These are phyloP conservation scores for Neodiprion virginianus DNA, from an alignment of 1,140 invertebrate genomes.

Conservation along the genomic window DNA sequence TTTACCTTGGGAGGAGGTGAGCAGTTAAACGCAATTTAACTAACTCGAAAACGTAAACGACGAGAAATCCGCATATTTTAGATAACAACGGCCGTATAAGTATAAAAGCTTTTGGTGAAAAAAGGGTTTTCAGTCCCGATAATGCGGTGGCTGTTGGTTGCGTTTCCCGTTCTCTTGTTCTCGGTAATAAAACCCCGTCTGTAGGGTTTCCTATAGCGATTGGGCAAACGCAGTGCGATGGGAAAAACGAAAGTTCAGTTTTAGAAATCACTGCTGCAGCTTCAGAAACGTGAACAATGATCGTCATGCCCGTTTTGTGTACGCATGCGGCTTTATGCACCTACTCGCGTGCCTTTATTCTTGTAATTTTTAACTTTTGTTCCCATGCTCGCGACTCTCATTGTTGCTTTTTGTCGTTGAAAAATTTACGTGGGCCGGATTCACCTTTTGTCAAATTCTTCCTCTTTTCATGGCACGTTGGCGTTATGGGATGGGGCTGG, in stretches of 20 bases:
- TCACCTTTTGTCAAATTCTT: no score
- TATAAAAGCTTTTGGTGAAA: neutral
- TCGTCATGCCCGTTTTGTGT: neutral
- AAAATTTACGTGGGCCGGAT: no score
- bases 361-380: no score
- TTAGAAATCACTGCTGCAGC: neutral
- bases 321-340: no score
- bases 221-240: neutral
- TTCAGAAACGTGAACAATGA: neutral
- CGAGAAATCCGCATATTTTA: neutral
- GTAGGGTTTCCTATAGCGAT: neutral
- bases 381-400: no score
- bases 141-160: neutral
- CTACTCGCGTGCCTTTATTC: no score
- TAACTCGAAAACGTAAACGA: neutral
- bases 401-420: no score
- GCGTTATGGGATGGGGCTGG: no score
- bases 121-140: neutral
- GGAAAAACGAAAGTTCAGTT: neutral
- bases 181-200: neutral
- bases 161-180: neutral
- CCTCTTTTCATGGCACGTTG: no score
- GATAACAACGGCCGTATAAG: neutral
- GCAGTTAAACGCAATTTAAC: neutral
- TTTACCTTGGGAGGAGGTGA: neutral